A percentile compares a stretch with the other conserved stretches of the same genome.
These are phyloP conservation scores for Drosophila nigricruria DNA, from an alignment of 2,888 invertebrate genomes.

Conservation along the genomic window DNA sequence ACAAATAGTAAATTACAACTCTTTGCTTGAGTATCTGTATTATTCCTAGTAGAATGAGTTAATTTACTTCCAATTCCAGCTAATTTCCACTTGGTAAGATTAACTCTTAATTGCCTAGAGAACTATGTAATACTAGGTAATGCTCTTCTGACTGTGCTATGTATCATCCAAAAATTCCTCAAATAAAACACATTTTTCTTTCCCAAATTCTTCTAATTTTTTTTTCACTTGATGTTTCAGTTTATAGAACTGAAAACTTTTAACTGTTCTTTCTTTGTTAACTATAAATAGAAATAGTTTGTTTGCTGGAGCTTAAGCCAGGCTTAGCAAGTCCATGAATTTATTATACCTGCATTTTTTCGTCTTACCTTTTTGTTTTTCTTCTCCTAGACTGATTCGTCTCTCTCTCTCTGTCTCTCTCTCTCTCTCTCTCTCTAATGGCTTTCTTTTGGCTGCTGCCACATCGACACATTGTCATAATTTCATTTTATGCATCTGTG, in stretches of 20 bases:
- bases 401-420: not conserved
- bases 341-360: not conserved
- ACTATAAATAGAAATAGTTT: not conserved
- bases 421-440: slow-evolving; percentile 2
- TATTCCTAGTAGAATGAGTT: too few species aligned
- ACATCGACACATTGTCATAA: slow-evolving; percentile 23
- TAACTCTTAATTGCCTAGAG: too few species aligned
- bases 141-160: too few species aligned
- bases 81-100: too few species aligned
- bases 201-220: not conserved
- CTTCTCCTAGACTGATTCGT: not conserved
- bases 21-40: too few species aligned
- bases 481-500: slow-evolving; percentile 19
- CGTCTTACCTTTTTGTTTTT: not conserved
- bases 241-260: too few species aligned
- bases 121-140: too few species aligned
- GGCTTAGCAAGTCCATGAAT: not conserved
- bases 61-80: too few species aligned
- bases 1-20: too few species aligned
- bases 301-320: not conserved
- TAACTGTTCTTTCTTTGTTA: not conserved
- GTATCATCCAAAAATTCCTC: too few species aligned
- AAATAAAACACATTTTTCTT: not conserved
- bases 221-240: not conserved
- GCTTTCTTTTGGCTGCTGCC: slow-evolving; percentile 5